Percentiles rank a stretch among this genome's conserved stretches.
Evolutionary conservation across 1,140 invertebrate species (phyloP).

Genomic region (Drosophila biarmipes): DNA sequence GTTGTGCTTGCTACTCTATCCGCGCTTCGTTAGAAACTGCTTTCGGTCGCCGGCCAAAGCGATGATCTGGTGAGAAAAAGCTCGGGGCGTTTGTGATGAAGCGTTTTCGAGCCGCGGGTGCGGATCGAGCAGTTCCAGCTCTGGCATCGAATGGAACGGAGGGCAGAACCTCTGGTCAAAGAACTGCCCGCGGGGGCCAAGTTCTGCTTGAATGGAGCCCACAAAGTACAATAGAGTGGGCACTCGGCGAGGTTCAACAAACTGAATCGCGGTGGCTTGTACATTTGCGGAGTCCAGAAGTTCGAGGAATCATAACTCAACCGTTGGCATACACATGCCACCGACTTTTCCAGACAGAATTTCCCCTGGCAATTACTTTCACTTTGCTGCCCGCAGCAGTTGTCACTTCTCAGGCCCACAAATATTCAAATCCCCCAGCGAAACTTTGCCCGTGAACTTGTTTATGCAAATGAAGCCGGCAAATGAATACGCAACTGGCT

Average conservation of each 20-base stretch:
- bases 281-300: slow-evolving; percentile 11
- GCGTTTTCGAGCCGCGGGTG: slow-evolving; percentile 33
- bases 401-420: slow-evolving; percentile 45
- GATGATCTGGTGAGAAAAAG: slow-evolving; percentile 53
- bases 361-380: slow-evolving; percentile 50
- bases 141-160: background rate
- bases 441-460: slow-evolving; percentile 80
- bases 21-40: slow-evolving; percentile 64
- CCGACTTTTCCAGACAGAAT: slow-evolving; percentile 4
- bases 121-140: slow-evolving; percentile 22
- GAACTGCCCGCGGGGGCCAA: slow-evolving; percentile 55
- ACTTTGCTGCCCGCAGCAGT: slow-evolving; percentile 41
- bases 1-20: slow-evolving; percentile 41
- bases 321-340: background rate
- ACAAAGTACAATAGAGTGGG: slow-evolving; percentile 1
- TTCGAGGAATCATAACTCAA: slow-evolving; percentile 12
- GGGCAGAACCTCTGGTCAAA: slow-evolving; percentile 45
- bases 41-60: slow-evolving; percentile 26
- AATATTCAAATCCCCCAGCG: slow-evolving; percentile 63
- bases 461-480: slow-evolving; percentile 76
- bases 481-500: slow-evolving; percentile 40
- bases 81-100: slow-evolving; percentile 29
- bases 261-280: slow-evolving; percentile 12
- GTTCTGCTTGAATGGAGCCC: slow-evolving; percentile 39
- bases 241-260: slow-evolving; percentile 55